phyloP scores from a whole-genome alignment of 2,113 vertebrate species.

The Melanostigma gelatinosum region DNA sequence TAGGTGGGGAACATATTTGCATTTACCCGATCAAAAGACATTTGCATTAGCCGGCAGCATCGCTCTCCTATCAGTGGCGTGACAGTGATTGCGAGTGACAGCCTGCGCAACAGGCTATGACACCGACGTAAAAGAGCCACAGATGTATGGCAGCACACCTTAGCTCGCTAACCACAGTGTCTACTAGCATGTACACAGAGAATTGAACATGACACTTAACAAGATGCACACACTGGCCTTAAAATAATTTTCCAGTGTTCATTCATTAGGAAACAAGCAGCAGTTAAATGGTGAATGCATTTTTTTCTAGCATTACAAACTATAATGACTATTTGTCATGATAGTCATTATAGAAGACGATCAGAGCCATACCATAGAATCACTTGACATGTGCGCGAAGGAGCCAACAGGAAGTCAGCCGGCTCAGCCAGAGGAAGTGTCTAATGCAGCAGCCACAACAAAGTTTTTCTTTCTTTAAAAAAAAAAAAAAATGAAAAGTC shows the following conservation, averaged over 20 bases:
- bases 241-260: not conserved
- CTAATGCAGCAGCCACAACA: not conserved
- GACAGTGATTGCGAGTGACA: slow-evolving; percentile 8
- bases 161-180: not conserved
- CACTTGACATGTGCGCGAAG: not conserved
- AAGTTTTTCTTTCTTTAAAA: not conserved
- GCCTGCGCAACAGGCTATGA: not conserved
- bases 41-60: not conserved
- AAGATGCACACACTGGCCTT: not conserved
- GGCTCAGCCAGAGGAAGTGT: not conserved
- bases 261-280: not conserved
- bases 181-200: not conserved
- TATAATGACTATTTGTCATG: not conserved
- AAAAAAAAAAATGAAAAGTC: not conserved
- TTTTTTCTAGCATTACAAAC: not conserved
- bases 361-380: not conserved
- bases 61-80: not conserved
- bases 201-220: not conserved
- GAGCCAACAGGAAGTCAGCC: not conserved
- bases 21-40: not conserved
- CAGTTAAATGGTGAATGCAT: not conserved
- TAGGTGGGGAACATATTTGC: not conserved
- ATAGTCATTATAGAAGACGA: not conserved
- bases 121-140: slow-evolving; percentile 8
- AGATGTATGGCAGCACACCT: slow-evolving; percentile 8